Evolutionary conservation across 2,888 invertebrate species (phyloP).

Genomic region (Agrotis ipsilon): DNA sequence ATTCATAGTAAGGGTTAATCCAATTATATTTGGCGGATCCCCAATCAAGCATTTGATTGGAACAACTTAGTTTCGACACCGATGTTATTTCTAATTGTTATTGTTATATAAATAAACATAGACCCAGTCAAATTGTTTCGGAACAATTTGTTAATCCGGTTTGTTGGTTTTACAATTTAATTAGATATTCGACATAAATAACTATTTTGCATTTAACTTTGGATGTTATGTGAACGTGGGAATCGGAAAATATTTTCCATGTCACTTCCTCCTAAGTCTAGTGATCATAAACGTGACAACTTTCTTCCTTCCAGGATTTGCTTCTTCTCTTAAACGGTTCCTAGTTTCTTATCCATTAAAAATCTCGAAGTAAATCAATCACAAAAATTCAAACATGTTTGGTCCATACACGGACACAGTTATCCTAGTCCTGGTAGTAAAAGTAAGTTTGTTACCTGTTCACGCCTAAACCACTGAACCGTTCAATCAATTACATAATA

Average conservation of each 20-base stretch:
- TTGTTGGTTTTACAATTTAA: background rate
- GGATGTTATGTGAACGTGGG: no score
- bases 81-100: slow-evolving; percentile 12
- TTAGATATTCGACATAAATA: background rate
- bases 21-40: slow-evolving; percentile 33
- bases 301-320: no score
- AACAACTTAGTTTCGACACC: slow-evolving; percentile 28
- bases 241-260: background rate
- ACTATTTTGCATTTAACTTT: background rate
- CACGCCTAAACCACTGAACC: no score
- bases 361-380: no score
- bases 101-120: slow-evolving; percentile 28
- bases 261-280: background rate
- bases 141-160: slow-evolving; percentile 8
- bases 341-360: no score
- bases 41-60: slow-evolving; percentile 39
- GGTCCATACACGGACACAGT: no score
- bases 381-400: no score
- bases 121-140: slow-evolving; percentile 23
- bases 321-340: no score
- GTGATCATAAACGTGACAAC: background rate
- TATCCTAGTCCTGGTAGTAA: no score
- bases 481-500: no score
- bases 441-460: no score
- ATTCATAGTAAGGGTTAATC: slow-evolving; percentile 19